phyloP scores from a whole-genome alignment of 2,113 vertebrate genomes.

The Dipodomys spectabilis region DNA sequence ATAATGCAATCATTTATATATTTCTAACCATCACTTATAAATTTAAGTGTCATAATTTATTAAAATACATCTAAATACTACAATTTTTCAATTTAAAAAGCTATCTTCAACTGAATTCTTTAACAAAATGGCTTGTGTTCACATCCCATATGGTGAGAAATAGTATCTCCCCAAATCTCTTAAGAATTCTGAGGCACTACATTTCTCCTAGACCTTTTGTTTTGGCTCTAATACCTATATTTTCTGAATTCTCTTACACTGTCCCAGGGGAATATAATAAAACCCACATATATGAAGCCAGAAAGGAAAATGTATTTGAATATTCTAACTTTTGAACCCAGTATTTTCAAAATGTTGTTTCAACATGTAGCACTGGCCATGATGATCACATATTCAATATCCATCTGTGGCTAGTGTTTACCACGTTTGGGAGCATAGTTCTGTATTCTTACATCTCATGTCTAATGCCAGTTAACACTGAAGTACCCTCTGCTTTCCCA shows the following conservation, averaged over 20 bases:
- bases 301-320: slow-evolving; percentile 37
- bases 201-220: slow-evolving; percentile 23
- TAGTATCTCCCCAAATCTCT: neutral
- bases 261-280: slow-evolving; percentile 23
- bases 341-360: slow-evolving; percentile 20
- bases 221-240: neutral
- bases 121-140: neutral
- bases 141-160: neutral
- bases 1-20: slow-evolving; percentile 22
- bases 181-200: neutral
- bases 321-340: slow-evolving; percentile 23
- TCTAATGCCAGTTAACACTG: slow-evolving; percentile 16
- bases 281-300: slow-evolving; percentile 4
- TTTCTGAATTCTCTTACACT: neutral
- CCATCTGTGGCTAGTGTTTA: neutral
- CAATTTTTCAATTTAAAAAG: neutral
- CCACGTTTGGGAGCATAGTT: neutral
- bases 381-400: neutral
- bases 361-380: neutral
- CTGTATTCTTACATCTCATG: neutral
- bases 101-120: slow-evolving; percentile 33
- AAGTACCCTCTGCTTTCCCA: slow-evolving; percentile 1
- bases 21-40: slow-evolving; percentile 5
- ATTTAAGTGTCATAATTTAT: slow-evolving; percentile 29
- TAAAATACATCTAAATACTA: slow-evolving; percentile 52